Conservation (phyloP, 2,113 vertebrate species). For the Spea multiplicata region DNA sequence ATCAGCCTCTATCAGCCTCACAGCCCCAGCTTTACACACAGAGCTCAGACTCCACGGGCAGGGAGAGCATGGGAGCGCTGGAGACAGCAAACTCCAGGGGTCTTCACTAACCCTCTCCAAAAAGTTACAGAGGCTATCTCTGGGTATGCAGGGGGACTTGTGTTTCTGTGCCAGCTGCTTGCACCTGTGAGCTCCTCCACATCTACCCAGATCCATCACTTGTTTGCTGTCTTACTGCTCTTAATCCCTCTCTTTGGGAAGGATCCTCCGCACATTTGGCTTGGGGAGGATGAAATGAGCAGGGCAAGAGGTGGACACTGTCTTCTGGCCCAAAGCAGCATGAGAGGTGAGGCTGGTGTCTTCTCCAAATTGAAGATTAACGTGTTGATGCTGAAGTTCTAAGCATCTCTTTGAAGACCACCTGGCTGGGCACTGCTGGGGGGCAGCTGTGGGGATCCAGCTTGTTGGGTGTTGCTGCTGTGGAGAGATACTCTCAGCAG, state of each 20-base stretch:
- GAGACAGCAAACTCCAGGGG: background rate
- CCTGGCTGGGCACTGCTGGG: background rate
- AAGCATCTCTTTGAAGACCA: background rate
- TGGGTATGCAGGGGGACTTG: slow-evolving; percentile 7
- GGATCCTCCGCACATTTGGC: slow-evolving; percentile 21
- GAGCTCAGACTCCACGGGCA: background rate
- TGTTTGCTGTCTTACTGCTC: background rate
- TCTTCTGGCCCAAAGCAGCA: slow-evolving; percentile 26
- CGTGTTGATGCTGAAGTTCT: background rate
- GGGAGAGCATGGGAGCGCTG: slow-evolving; percentile 14
- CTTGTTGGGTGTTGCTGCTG: background rate
- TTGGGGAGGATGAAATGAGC: slow-evolving; percentile 18
- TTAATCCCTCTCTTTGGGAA: slow-evolving; percentile 3
- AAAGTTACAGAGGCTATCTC: slow-evolving; percentile 11
- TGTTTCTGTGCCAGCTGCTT: background rate
- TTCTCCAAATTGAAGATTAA: slow-evolving; percentile 34
- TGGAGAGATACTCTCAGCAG: background rate
- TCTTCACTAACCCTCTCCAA: slow-evolving; percentile 3
- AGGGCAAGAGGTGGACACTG: slow-evolving; percentile 17
- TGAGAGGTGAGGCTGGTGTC: slow-evolving; percentile 20
- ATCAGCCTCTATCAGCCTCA: slow-evolving; percentile 28
- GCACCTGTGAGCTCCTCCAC: background rate
- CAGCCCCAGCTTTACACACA: slow-evolving; percentile 33
- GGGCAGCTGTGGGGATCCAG: background rate
- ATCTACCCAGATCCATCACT: background rate